Evolutionary conservation across 37 sponge, comb jelly and placozoan genomes (phyloP), one percentile per base, ranked within the genome.

Genomic region (Ianthella basta): DNA sequence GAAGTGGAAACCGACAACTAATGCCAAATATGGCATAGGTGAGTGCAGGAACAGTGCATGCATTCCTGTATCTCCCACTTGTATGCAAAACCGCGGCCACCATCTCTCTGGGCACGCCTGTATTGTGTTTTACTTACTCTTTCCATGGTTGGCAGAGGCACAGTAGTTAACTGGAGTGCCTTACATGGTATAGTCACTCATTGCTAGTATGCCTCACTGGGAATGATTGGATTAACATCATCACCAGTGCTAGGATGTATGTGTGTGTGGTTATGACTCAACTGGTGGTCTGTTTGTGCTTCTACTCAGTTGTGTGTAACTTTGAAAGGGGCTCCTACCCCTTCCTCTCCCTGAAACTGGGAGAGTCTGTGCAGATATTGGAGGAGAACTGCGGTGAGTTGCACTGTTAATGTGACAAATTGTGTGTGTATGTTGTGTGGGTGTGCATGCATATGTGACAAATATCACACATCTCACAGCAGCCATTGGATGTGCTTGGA

Each of bases 11-110:
- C 95, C 95, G 20, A 91, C 95, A 24, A 86, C 70, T 21, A 87
- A 81, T 61, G 95, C 95, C n/a, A 94, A 94, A 56, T 87, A 83
- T 67, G 95, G 95, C 23, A 89, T 91, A 13, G 95, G 95, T 94
- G 21, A 86, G 92, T 86, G 4, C 23, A 15, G 50, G 50, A 8
- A 44, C 50, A 44, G 50, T 44, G 50, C 50, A 44, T 44, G 3
- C 6, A 6, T 65, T 3, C 6, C 3, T 29, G 32, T 65, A 33
- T 65, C 3, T 65, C 5, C 8, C 3, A 10, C 8, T 8, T 44
- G 50, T 44, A 44, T 44, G 50, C 3, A 44, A 44, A 44, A n/a
- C n/a, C n/a, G n/a, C n/a, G n/a, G n/a, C n/a, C n/a, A n/a, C n/a
- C n/a, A n/a, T n/a, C n/a, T n/a, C n/a, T n/a, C n/a, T n/a, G n/a